Percentiles rank a stretch among this genome's conserved stretches.
Evolutionary conservation across 2,888 invertebrate species (phyloP).

Genomic region (Anoncus sp.): DNA sequence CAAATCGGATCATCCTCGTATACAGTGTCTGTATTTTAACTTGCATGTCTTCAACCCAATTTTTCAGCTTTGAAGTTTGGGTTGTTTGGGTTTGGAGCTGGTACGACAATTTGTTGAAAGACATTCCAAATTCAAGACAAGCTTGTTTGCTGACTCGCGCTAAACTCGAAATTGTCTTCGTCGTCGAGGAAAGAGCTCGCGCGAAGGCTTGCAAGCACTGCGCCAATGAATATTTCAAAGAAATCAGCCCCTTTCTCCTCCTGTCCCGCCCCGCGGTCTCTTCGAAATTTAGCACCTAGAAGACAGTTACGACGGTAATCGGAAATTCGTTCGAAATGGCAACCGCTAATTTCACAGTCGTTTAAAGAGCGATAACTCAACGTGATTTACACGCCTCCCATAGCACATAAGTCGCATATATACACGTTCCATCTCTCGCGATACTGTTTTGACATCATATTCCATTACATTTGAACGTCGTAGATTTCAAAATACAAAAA

Average conservation of each 20-base stretch:
- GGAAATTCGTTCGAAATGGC: constrained; percentile 71
- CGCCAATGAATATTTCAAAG: constrained; percentile 28
- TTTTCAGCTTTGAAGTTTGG: no score
- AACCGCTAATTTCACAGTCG: constrained; percentile 83
- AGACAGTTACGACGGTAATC: constrained; percentile 81
- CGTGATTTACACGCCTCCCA: constrained; percentile 81
- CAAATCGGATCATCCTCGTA: no score
- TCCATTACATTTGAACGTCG: constrained; percentile 72
- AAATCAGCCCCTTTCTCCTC: no score
- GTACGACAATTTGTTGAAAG: no score
- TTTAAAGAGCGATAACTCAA: constrained; percentile 82
- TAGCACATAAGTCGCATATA: no score
- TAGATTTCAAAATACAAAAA: constrained; percentile 45
- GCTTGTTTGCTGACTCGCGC: no score
- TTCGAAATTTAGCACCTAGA: constrained; percentile 81
- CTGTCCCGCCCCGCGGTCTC: no score
- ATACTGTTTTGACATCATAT: constrained; percentile 75
- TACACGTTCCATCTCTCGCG: no score
- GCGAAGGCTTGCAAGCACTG: not conserved
- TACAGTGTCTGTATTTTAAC: no score
- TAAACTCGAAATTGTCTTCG: not conserved
- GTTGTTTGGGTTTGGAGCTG: no score
- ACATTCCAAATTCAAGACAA: no score
- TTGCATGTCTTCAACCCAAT: no score
- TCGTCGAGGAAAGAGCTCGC: not conserved